Conservation (phyloP, 1,140 invertebrate genomes). For the Diachasma alloeum region DNA sequence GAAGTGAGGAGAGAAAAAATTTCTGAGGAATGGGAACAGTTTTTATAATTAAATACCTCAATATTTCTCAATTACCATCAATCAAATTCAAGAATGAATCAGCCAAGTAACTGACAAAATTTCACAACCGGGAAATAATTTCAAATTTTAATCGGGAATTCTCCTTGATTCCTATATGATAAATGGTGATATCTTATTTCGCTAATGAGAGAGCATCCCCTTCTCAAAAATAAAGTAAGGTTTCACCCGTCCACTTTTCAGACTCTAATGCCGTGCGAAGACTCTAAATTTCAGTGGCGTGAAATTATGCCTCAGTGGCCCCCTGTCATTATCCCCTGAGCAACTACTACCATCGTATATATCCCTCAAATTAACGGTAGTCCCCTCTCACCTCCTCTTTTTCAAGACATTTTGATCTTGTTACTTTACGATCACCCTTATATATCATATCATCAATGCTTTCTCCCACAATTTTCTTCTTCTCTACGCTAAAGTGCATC, state of each 20-base stretch:
- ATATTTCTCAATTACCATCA: background rate
- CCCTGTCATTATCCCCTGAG: constrained; percentile 32
- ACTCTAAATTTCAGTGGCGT: constrained; percentile 36
- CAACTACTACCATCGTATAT: constrained; percentile 1
- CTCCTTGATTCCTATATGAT: background rate
- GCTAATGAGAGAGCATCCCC: background rate
- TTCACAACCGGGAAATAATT: background rate
- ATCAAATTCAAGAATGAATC: background rate
- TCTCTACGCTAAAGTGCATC: background rate
- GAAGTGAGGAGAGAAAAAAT: background rate
- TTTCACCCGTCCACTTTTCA: constrained; percentile 15
- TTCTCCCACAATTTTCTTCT: background rate
- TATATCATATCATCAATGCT: background rate
- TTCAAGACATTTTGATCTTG: constrained; percentile 21
- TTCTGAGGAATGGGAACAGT: no score
- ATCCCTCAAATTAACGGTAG: constrained; percentile 24
- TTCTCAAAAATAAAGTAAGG: background rate
- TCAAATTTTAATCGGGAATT: no score
- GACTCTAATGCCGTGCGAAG: constrained; percentile 31
- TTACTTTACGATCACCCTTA: constrained; percentile 18
- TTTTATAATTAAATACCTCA: background rate
- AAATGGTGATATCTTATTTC: constrained; percentile 2
- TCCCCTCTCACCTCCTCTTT: background rate
- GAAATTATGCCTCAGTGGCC: constrained; percentile 32
- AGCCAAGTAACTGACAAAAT: background rate